Evolutionary conservation across 2,113 vertebrate genomes (phyloP).

Genomic region (Rhineura floridana): DNA sequence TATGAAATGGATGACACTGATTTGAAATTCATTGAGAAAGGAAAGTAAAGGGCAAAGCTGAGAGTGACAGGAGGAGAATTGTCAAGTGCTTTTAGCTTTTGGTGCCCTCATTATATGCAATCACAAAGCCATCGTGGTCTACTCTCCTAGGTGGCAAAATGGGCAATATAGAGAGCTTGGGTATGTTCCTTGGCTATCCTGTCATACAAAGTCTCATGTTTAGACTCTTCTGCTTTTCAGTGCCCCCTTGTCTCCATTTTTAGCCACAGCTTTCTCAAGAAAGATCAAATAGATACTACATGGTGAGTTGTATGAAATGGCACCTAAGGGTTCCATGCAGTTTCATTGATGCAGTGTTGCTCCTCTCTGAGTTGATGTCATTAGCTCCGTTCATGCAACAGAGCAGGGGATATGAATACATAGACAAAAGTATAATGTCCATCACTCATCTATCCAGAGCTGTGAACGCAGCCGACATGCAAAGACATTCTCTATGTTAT

Average conservation of each 20-base stretch:
- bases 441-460: background rate
- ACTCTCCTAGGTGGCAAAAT: conserved; percentile 6
- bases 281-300: background rate
- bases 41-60: background rate
- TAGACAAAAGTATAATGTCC: background rate
- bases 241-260: background rate
- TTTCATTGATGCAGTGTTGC: background rate
- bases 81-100: conserved; percentile 44
- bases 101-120: conserved; percentile 45
- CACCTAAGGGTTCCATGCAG: too few relatives aligned
- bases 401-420: background rate
- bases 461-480: background rate
- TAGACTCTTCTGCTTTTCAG: background rate
- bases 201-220: background rate
- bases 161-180: background rate
- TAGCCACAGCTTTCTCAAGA: background rate
- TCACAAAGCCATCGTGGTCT: conserved; percentile 35
- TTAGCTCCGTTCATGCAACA: background rate
- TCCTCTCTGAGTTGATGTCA: background rate
- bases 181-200: background rate
- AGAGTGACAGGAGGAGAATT: conserved; percentile 30
- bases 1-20: conserved; percentile 31
- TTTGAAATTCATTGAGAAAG: conserved; percentile 43
- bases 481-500: background rate
- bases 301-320: background rate